phyloP scores from a whole-genome alignment of 2,797 vertebrate genomes.

The Mustela erminea region DNA sequence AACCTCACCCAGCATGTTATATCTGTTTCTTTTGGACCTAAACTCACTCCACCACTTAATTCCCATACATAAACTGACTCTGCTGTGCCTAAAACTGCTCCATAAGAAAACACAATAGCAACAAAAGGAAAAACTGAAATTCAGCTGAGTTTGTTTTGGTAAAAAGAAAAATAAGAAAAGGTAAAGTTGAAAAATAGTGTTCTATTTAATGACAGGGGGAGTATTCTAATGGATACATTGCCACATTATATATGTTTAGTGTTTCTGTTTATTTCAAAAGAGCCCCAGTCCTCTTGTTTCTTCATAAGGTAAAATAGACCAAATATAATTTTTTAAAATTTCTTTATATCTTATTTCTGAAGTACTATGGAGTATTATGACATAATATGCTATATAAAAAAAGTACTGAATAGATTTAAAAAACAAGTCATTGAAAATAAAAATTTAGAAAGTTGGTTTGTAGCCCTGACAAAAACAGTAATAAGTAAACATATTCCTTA shows the following conservation, averaged over 20 bases:
- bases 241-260: background rate
- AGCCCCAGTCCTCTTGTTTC: background rate
- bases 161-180: constrained; percentile 12
- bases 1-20: background rate
- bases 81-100: constrained; percentile 61
- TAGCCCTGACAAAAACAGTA: constrained; percentile 36
- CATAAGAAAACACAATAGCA: constrained; percentile 57
- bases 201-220: background rate
- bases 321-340: constrained; percentile 35
- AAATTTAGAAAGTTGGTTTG: background rate
- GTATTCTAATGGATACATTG: background rate
- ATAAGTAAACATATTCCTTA: constrained; percentile 76
- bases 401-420: constrained; percentile 18
- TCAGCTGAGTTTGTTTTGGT: constrained; percentile 42
- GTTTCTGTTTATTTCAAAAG: background rate
- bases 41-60: background rate
- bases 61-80: constrained; percentile 2
- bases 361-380: constrained; percentile 10
- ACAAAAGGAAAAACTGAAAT: constrained; percentile 7
- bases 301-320: background rate
- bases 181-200: constrained; percentile 57
- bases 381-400: background rate
- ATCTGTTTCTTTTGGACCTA: background rate
- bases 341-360: constrained; percentile 32
- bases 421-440: constrained; percentile 42